These are phyloP conservation scores for Otis tarda DNA, from an alignment of 2,113 vertebrate genomes.

Conservation along the genomic window DNA sequence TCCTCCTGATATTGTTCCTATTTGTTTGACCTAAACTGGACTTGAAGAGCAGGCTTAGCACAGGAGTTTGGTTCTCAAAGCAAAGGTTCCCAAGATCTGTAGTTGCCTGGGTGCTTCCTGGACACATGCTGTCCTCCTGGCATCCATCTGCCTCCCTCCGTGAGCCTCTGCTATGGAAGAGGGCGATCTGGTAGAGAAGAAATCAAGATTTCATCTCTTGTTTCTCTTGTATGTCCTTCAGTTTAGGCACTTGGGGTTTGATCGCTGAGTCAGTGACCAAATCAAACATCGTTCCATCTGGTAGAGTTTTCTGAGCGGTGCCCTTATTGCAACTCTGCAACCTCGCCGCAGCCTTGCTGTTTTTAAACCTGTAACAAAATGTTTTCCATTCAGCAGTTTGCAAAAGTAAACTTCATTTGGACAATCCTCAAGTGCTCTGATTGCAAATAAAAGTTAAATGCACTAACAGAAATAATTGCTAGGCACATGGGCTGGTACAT, in stretches of 20 bases:
- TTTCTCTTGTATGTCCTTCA: not conserved
- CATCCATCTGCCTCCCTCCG: not conserved
- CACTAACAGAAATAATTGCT: slow-evolving; percentile 59
- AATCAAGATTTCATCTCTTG: slow-evolving; percentile 1
- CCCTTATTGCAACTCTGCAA: slow-evolving; percentile 25
- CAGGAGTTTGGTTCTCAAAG: not conserved
- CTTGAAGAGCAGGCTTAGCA: not conserved
- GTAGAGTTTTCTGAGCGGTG: not conserved
- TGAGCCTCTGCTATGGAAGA: not conserved
- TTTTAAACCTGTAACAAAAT: slow-evolving; percentile 43
- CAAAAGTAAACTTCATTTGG: slow-evolving; percentile 58
- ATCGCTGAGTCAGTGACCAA: slow-evolving; percentile 20
- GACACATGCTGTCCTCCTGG: not conserved
- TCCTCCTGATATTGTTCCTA: not conserved
- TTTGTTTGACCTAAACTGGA: not conserved
- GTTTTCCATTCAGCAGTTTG: slow-evolving; percentile 55
- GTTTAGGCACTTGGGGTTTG: slow-evolving; percentile 1
- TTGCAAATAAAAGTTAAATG: slow-evolving; percentile 67
- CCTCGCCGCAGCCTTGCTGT: slow-evolving; percentile 16
- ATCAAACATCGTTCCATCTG: slow-evolving; percentile 53
- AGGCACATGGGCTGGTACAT: slow-evolving; percentile 46
- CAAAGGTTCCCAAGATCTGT: not conserved
- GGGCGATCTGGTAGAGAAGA: not conserved
- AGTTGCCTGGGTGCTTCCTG: not conserved
- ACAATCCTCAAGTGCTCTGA: slow-evolving; percentile 63